Percentiles rank a stretch among this genome's conserved stretches.
These are phyloP conservation scores for Scyliorhinus canicula DNA, from an alignment of 2,797 vertebrate genomes.

Conservation along the genomic window DNA sequence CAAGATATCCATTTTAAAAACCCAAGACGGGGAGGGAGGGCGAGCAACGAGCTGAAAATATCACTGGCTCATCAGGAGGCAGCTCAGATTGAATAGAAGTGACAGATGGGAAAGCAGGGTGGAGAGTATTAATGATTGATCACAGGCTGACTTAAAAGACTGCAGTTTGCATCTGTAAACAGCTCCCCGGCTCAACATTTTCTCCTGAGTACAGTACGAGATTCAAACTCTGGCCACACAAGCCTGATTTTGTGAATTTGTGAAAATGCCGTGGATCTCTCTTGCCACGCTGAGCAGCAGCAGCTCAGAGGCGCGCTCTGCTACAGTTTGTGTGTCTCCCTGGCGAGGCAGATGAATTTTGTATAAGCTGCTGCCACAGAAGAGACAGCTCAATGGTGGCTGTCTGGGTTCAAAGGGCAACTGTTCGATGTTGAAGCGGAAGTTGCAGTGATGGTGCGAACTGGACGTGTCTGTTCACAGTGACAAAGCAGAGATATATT, in stretches of 20 bases:
- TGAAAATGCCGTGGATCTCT: neutral
- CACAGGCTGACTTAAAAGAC: neutral
- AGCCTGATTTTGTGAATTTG: neutral
- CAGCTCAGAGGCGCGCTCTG: neutral
- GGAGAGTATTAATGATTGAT: neutral
- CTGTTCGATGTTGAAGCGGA: neutral
- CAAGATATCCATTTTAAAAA: neutral
- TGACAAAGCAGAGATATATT: neutral
- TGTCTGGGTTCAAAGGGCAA: neutral
- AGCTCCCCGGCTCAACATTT: neutral
- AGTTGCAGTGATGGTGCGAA: neutral
- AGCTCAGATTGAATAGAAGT: neutral
- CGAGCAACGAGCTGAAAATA: neutral
- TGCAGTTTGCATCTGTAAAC: neutral
- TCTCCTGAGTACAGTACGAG: neutral
- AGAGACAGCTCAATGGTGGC: neutral
- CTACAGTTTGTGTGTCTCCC: neutral
- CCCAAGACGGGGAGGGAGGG: neutral
- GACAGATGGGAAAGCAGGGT: neutral
- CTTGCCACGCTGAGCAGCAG: too few relatives aligned
- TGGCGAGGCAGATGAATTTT: neutral
- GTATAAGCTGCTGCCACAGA: neutral
- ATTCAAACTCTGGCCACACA: neutral
- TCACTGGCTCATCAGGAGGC: neutral
- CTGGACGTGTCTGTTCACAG: neutral